These are phyloP conservation scores for Arrhopalites spinosus DNA, from an alignment of 2,888 invertebrate genomes.

Conservation along the genomic window DNA sequence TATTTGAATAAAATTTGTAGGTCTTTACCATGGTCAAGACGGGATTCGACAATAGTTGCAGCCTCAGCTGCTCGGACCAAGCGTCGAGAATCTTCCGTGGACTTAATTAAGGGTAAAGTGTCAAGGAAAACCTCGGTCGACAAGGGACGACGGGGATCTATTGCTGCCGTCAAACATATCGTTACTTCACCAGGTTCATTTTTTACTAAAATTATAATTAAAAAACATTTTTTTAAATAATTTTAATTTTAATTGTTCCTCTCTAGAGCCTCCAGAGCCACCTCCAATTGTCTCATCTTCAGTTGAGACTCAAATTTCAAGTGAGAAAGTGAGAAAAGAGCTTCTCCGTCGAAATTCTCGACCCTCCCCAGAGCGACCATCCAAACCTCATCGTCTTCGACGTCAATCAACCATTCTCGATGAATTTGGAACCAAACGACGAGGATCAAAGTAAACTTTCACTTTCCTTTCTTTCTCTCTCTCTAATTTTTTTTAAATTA, in stretches of 20 bases:
- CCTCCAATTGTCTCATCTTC: slow-evolving; percentile 49
- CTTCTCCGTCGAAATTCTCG: slow-evolving; percentile 58
- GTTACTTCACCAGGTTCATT: slow-evolving; percentile 53
- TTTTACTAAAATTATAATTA: background rate
- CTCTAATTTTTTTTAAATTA: background rate
- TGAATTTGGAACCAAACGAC: slow-evolving; percentile 62
- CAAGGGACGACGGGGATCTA: slow-evolving; percentile 54
- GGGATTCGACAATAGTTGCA: slow-evolving; percentile 56
- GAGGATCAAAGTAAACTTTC: slow-evolving; percentile 55
- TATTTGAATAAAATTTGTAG: slow-evolving; percentile 36
- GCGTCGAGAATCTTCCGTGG: slow-evolving; percentile 85
- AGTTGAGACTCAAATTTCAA: slow-evolving; percentile 51
- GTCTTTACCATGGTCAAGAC: slow-evolving; percentile 55
- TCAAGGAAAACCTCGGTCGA: slow-evolving; percentile 50
- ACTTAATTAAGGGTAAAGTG: slow-evolving; percentile 73
- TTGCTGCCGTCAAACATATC: slow-evolving; percentile 51
- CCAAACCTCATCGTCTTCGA: slow-evolving; percentile 71
- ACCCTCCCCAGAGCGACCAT: slow-evolving; percentile 59
- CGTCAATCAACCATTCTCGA: slow-evolving; percentile 89
- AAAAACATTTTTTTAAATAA: no score
- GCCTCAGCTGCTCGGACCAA: slow-evolving; percentile 61
- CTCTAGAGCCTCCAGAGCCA: slow-evolving; percentile 46
- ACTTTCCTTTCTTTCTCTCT: background rate
- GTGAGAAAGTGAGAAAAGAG: slow-evolving; percentile 56
- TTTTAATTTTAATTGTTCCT: background rate